Evolutionary conservation across 2,888 invertebrate genomes (phyloP).

Genomic region (Eupithecia insigniata): DNA sequence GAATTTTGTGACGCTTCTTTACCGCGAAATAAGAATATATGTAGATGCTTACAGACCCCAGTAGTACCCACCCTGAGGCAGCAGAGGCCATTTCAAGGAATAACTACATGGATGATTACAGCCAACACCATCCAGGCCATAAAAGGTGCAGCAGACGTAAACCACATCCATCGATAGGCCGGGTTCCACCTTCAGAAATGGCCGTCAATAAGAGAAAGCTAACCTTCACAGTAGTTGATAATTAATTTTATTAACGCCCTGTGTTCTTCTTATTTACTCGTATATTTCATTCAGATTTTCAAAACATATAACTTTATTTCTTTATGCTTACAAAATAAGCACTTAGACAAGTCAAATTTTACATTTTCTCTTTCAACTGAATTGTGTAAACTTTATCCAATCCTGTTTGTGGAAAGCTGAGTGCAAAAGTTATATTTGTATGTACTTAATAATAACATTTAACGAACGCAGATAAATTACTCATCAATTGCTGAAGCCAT

Average conservation of each 20-base stretch:
- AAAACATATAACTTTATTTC: too few species aligned
- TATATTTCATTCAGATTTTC: too few species aligned
- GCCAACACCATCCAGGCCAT: neutral
- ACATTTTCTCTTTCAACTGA: too few species aligned
- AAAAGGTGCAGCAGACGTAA: neutral
- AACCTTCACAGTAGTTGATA: neutral
- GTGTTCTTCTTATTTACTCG: neutral
- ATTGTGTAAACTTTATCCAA: neutral
- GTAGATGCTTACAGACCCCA: too few species aligned
- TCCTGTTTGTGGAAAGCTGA: neutral
- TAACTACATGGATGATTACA: too few species aligned
- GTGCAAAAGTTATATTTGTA: neutral
- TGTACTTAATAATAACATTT: neutral
- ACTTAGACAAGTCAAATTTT: too few species aligned
- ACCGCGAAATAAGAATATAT: too few species aligned
- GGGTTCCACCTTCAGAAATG: too few species aligned
- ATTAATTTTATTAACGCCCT: neutral
- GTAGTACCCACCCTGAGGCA: too few species aligned
- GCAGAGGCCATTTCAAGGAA: too few species aligned
- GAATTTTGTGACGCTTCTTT: too few species aligned
- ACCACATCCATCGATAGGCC: neutral
- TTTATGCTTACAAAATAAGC: too few species aligned
- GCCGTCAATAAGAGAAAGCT: neutral
- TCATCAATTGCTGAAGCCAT: conserved; percentile 3
- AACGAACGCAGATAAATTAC: neutral